Conservation (phyloP, 2,888 invertebrate species). For the Acrocyrtus sp. region DNA sequence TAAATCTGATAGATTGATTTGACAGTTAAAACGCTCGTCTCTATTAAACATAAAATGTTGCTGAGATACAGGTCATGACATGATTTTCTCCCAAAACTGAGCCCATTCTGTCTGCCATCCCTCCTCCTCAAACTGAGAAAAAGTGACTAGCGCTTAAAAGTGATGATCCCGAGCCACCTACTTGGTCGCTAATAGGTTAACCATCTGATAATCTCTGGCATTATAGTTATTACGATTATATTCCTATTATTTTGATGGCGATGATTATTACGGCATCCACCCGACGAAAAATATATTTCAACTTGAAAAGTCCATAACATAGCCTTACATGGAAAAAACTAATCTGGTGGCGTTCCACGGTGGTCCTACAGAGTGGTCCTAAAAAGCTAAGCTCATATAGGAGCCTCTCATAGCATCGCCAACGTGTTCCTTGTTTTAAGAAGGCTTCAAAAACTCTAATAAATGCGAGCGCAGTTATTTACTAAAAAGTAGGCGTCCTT, state of each 20-base stretch:
- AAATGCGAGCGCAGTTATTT: neutral
- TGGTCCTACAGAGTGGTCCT: conserved; percentile 24
- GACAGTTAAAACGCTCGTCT: neutral
- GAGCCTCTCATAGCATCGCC: neutral
- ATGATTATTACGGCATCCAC: conserved; percentile 38
- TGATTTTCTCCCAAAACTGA: no score
- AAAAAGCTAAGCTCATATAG: no score
- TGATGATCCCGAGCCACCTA: conserved; percentile 37
- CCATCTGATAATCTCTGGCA: conserved; percentile 22
- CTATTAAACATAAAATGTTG: neutral
- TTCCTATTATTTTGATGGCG: conserved; percentile 41
- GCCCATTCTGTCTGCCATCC: no score
- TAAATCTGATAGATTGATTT: neutral
- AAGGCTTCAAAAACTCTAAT: no score
- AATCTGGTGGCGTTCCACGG: conserved; percentile 11
- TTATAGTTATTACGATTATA: conserved; percentile 46
- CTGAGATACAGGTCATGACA: no score
- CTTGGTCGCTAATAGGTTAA: conserved; percentile 40
- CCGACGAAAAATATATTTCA: neutral
- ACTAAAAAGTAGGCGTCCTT: conserved; percentile 30
- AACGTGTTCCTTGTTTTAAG: neutral
- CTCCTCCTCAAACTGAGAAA: neutral
- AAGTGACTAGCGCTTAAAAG: no score
- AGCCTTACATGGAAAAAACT: conserved; percentile 32
- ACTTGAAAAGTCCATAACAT: neutral